Percentiles rank a stretch among this genome's conserved stretches.
phyloP scores from a whole-genome alignment of 64 coral and sea anemone species.

The Montipora foliosa region DNA sequence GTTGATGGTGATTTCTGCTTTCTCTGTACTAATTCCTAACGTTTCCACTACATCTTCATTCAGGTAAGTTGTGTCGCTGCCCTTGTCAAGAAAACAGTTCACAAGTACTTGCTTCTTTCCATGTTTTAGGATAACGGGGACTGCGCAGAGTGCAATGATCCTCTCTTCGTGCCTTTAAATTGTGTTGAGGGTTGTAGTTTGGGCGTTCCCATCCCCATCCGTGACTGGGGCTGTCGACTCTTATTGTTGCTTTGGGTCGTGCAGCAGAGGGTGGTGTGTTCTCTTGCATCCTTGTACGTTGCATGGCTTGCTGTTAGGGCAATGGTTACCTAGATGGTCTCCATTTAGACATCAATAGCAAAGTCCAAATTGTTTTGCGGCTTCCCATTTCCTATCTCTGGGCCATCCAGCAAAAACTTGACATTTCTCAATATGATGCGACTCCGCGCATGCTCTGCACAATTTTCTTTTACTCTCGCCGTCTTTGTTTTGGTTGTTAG shows the following conservation, averaged over 20 bases:
- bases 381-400: neutral
- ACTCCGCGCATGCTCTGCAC: neutral
- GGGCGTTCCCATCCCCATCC: slow-evolving; percentile 12
- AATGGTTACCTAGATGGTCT: slow-evolving; percentile 42
- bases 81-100: slow-evolving; percentile 50
- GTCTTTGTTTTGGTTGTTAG: neutral
- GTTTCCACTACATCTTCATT: slow-evolving; percentile 49
- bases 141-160: slow-evolving; percentile 25
- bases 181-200: neutral
- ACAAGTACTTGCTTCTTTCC: slow-evolving; percentile 1
- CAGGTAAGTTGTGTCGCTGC: slow-evolving; percentile 40
- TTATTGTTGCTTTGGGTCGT: neutral
- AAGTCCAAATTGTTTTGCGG: slow-evolving; percentile 21
- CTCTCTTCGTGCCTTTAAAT: neutral
- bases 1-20: slow-evolving; percentile 48
- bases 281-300: slow-evolving; percentile 41
- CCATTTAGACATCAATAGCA: slow-evolving; percentile 16
- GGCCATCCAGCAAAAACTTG: neutral
- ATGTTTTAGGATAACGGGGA: neutral
- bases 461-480: neutral
- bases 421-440: neutral
- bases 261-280: slow-evolving; percentile 57
- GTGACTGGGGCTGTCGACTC: neutral
- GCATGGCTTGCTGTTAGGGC: slow-evolving; percentile 31
- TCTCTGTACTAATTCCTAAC: slow-evolving; percentile 35